Percentiles rank a stretch among this genome's conserved stretches.
Evolutionary conservation across 2,888 invertebrate genomes (phyloP).

Genomic region (Dyspetes luteomarginatus): DNA sequence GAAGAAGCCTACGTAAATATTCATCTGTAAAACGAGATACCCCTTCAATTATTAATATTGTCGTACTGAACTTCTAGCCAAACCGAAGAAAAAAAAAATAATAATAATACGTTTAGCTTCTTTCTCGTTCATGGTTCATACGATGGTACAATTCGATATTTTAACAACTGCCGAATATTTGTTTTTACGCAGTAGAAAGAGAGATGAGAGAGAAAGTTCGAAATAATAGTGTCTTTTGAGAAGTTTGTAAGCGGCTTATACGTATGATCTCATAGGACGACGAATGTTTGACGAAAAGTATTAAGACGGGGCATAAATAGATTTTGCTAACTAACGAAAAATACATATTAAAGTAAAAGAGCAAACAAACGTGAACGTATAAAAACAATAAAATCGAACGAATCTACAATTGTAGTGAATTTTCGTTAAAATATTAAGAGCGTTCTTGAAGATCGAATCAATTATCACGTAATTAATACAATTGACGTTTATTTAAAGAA

Average conservation of each 20-base stretch:
- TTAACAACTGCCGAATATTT: slow-evolving; percentile 6
- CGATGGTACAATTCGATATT: neutral
- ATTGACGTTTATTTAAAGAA: slow-evolving; percentile 7
- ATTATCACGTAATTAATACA: slow-evolving; percentile 30
- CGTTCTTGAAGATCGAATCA: slow-evolving; percentile 40
- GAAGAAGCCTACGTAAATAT: slow-evolving; percentile 43
- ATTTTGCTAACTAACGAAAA: slow-evolving; percentile 20
- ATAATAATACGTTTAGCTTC: slow-evolving; percentile 23
- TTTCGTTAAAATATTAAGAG: slow-evolving; percentile 35
- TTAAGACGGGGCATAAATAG: slow-evolving; percentile 55
- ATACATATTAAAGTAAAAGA: neutral
- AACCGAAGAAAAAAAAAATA: neutral
- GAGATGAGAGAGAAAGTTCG: slow-evolving; percentile 38
- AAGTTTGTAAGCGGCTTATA: slow-evolving; percentile 49
- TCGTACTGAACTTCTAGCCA: slow-evolving; percentile 12
- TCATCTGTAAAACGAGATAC: slow-evolving; percentile 18
- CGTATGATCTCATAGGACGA: slow-evolving; percentile 58
- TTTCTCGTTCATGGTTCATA: slow-evolving; percentile 6
- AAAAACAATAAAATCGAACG: neutral
- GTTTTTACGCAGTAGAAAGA: slow-evolving; percentile 30
- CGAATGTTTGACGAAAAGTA: slow-evolving; percentile 55
- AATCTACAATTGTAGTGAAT: slow-evolving; percentile 22
- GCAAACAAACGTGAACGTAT: slow-evolving; percentile 2
- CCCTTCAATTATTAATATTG: slow-evolving; percentile 22
- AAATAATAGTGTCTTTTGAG: slow-evolving; percentile 26